These are phyloP conservation scores for Catotricha subobsoleta DNA, from an alignment of 2,888 invertebrate genomes.

Conservation along the genomic window DNA sequence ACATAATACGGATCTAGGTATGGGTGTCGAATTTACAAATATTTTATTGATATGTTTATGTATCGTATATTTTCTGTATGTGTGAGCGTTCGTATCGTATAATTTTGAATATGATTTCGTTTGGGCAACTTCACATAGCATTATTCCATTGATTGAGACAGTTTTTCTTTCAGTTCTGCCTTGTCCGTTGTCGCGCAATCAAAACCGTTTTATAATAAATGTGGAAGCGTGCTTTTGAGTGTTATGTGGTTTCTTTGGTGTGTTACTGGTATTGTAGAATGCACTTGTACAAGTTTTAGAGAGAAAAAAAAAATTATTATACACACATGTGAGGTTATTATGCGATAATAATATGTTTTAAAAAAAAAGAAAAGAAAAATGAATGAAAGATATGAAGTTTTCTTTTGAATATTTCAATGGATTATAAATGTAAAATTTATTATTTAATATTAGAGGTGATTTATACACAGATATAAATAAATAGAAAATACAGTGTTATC, in stretches of 20 bases:
- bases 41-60: too few relatives aligned
- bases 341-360: background rate
- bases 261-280: background rate
- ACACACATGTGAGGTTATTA: background rate
- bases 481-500: too few relatives aligned
- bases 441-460: too few relatives aligned
- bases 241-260: background rate
- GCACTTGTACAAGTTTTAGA: background rate
- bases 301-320: background rate
- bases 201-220: background rate
- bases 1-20: background rate
- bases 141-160: background rate
- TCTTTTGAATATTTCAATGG: too few relatives aligned
- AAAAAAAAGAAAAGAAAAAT: background rate
- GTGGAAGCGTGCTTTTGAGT: background rate
- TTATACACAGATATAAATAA: too few relatives aligned
- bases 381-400: too few relatives aligned
- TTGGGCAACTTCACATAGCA: too few relatives aligned
- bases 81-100: too few relatives aligned
- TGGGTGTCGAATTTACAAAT: too few relatives aligned
- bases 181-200: conserved; percentile 8
- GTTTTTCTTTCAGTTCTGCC: conserved; percentile 5
- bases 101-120: too few relatives aligned
- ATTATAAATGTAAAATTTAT: too few relatives aligned
- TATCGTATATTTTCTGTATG: too few relatives aligned